Conservation (phyloP, 2,113 vertebrate genomes). For the Physeter macrocephalus region DNA sequence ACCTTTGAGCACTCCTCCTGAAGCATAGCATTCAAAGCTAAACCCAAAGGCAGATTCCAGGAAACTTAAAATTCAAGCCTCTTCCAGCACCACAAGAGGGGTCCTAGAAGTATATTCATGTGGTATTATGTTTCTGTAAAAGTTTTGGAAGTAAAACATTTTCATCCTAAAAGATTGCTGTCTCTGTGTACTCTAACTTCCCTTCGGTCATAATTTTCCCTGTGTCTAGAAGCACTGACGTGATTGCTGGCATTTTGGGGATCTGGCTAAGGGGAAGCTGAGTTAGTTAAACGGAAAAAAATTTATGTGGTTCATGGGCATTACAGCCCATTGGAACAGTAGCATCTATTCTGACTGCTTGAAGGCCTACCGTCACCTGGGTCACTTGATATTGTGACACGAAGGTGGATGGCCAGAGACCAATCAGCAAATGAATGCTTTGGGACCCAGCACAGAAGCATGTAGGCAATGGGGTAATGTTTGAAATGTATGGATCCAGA, state of each 20-base stretch:
- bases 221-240: background rate
- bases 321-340: background rate
- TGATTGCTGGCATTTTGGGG: background rate
- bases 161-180: background rate
- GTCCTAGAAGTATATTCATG: background rate
- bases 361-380: fast-evolving
- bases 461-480: background rate
- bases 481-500: background rate
- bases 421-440: background rate
- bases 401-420: background rate
- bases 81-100: background rate
- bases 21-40: background rate
- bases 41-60: background rate
- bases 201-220: background rate
- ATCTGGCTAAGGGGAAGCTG: background rate
- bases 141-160: background rate
- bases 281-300: background rate
- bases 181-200: background rate
- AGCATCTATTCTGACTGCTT: background rate
- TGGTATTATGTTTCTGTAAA: background rate
- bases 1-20: background rate
- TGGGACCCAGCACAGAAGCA: background rate
- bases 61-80: background rate
- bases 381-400: background rate
- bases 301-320: background rate